Base-by-base conservation (phyloP, 2,797 vertebrate genomes). In the Acanthurus lineatus region DNA sequence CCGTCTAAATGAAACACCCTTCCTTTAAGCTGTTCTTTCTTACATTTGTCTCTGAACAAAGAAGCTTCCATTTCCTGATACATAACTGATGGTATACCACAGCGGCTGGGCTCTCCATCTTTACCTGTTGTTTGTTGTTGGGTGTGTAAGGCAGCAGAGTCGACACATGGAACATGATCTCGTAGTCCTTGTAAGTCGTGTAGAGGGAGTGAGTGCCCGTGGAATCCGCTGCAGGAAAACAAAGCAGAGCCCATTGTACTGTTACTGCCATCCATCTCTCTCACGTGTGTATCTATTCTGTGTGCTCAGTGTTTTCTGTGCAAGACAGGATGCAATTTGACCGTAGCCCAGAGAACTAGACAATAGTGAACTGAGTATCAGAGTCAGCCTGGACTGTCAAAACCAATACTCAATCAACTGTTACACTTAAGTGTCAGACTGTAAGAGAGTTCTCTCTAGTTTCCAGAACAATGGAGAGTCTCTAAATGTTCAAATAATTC, bases 71-170 rank as follows among this genome's bases (percentile, higher is more conserved):
- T 69, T 73, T 84, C 63, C 58, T 51, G 35, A 65, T 44, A 57
- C 40, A 45, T 32, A 66, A 14, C 45, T 56, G 28, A 66, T 67
- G 6, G 51, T 42, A 35, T 5, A 48, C 25, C 54, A 69, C 69
- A 71, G 65, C 52, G 42, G 17, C 14, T 17, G 20, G 6, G 32
- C 49, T 53, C 63, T 72, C 65, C 14, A 15, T 51, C 44, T 77
- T 90, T 95, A 99, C 98, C 97, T 99, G 98, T 75, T 99, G 98
- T 86, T 97, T 98, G 94, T 99, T 99, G 95, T 99, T 99, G 64
- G 98, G 97, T 35, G 97, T 99, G 87, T 99, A 97, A 35, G 98
- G 98, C 85, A 99, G 94, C 95, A 99, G 96, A 58, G 98, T 99
- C 9, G 98, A 97, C 83, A 99, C 98, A 0, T 99, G 98, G 93